Evolutionary conservation across 2,797 vertebrate genomes (phyloP).

Genomic region (Sebastes matsubarae): DNA sequence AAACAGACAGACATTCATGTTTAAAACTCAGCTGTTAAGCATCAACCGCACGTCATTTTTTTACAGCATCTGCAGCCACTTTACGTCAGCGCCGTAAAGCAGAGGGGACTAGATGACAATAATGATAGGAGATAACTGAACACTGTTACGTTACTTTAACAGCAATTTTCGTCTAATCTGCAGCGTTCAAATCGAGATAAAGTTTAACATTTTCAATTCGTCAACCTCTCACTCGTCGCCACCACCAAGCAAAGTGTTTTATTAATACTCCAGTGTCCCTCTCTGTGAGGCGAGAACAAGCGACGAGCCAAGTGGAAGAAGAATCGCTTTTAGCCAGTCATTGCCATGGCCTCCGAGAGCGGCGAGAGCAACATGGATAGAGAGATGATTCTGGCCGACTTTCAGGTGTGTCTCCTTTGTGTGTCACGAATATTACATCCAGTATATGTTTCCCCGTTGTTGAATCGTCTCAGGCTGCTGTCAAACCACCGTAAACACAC

Average conservation of each 20-base stretch:
- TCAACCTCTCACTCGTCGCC: slow-evolving; percentile 25
- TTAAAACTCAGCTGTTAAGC: background rate
- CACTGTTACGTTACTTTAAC: slow-evolving; percentile 68
- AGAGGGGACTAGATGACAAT: slow-evolving; percentile 72
- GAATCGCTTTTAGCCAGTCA: slow-evolving; percentile 82
- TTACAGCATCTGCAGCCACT: slow-evolving; percentile 54
- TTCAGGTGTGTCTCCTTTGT: slow-evolving; percentile 88
- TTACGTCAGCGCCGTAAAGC: slow-evolving; percentile 81
- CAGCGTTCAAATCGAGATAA: slow-evolving; percentile 37
- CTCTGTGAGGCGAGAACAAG: slow-evolving; percentile 69
- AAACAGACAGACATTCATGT: background rate
- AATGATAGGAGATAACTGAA: slow-evolving; percentile 79
- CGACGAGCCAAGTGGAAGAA: slow-evolving; percentile 72
- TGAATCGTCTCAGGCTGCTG: background rate
- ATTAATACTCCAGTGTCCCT: slow-evolving; percentile 42
- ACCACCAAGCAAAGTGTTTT: slow-evolving; percentile 37
- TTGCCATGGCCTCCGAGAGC: slow-evolving; percentile 95
- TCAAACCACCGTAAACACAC: slow-evolving; percentile 18
- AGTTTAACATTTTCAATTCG: slow-evolving; percentile 41
- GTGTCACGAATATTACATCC: background rate
- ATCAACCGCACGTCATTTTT: background rate
- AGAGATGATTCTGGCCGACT: slow-evolving; percentile 99
- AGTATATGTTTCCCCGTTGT: background rate
- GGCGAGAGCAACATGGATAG: slow-evolving; percentile 93
- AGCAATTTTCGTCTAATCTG: slow-evolving; percentile 31